phyloP scores from a whole-genome alignment of 2,113 vertebrate species.

The Hemibagrus wyckioides region DNA sequence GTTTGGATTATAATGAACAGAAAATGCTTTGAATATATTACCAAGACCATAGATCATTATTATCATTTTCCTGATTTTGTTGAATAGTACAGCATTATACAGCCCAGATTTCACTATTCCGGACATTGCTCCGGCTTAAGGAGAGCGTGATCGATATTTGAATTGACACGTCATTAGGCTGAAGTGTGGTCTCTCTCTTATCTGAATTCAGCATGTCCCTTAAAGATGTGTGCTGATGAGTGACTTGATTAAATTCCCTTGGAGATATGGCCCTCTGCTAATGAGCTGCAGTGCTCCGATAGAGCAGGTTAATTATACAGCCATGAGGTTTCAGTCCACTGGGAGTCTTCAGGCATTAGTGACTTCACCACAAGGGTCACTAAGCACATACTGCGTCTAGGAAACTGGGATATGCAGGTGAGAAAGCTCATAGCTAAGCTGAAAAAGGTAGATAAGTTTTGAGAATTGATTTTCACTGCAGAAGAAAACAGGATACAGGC shows the following conservation, averaged over 20 bases:
- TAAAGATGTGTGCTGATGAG: conserved; percentile 47
- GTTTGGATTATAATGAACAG: neutral
- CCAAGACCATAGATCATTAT: neutral
- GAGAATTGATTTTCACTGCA: neutral
- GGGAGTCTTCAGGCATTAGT: conserved; percentile 7
- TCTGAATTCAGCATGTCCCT: conserved; percentile 41
- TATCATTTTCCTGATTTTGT: neutral
- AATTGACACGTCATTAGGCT: conserved; percentile 37
- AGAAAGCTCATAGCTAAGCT: neutral
- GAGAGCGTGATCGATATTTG: conserved; percentile 34
- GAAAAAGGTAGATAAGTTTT: neutral
- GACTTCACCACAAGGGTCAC: conserved; percentile 21
- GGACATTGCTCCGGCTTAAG: neutral
- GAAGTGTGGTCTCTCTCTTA: conserved; percentile 47
- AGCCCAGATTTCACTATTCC: conserved; percentile 14
- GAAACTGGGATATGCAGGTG: conserved; percentile 4
- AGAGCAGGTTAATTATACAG: conserved; percentile 43
- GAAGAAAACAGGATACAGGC: neutral
- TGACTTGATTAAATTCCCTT: conserved; percentile 47
- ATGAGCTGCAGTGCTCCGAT: conserved; percentile 41
- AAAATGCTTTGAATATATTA: neutral
- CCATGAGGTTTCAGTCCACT: conserved; percentile 27
- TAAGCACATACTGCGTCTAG: neutral
- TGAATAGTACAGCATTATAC: neutral
- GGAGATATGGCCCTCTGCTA: conserved; percentile 35